A percentile compares a stretch with the other conserved stretches of the same genome.
Conservation (phyloP, 2,113 vertebrate species). For the Corvus moneduloides region DNA sequence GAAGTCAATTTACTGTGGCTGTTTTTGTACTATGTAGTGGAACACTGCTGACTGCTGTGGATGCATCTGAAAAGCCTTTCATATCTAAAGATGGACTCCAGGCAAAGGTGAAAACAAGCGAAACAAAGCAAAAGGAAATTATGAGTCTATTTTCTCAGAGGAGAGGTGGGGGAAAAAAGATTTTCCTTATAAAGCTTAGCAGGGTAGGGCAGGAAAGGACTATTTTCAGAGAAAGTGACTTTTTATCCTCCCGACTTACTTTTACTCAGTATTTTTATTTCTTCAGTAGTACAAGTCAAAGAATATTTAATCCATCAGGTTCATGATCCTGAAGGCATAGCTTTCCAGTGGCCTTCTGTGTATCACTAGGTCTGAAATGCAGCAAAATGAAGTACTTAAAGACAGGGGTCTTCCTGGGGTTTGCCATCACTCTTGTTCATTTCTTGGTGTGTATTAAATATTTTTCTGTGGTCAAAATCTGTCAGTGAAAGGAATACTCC, state of each 20-base stretch:
- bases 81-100: not conserved
- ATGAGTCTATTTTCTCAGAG: not conserved
- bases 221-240: not conserved
- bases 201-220: not conserved
- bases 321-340: not conserved
- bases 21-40: not conserved
- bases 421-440: not conserved
- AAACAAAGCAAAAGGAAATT: not conserved
- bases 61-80: not conserved
- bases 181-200: not conserved
- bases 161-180: accelerated
- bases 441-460: not conserved
- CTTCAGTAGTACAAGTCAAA: not conserved
- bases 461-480: not conserved
- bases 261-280: not conserved
- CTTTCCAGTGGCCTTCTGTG: not conserved
- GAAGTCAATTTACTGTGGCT: not conserved
- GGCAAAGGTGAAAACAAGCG: not conserved
- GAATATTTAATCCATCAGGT: not conserved
- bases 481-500: not conserved
- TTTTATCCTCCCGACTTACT: not conserved
- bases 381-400: not conserved
- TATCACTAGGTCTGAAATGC: not conserved
- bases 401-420: not conserved
- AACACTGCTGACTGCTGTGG: not conserved